Conservation (phyloP, 2,797 vertebrate genomes). For the Mastacembelus armatus region DNA sequence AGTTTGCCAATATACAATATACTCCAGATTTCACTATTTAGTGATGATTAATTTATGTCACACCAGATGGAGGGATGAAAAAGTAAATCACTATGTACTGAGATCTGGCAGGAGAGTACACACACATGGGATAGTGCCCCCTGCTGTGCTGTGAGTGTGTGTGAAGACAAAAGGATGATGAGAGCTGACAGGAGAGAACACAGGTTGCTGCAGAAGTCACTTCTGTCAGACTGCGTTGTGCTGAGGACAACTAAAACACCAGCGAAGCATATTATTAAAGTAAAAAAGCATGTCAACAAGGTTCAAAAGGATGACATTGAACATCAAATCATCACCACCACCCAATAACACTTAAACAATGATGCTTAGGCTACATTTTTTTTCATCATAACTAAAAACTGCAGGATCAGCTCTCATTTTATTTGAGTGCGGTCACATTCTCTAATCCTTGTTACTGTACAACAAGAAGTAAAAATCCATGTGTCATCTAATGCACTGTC, state of each 20-base stretch:
- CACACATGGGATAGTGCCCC: conserved; percentile 38
- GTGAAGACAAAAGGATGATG: conserved; percentile 31
- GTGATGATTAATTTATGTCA: conserved; percentile 43
- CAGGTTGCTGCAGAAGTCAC: conserved; percentile 14
- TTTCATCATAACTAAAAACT: conserved; percentile 1
- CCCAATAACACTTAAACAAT: background rate
- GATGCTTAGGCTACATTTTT: background rate
- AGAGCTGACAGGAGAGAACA: conserved; percentile 35
- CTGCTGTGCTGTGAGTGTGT: conserved; percentile 48
- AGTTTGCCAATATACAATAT: conserved; percentile 11
- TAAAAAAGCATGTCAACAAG: conserved; percentile 2
- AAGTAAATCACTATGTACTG: conserved; percentile 28
- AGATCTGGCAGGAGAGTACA: conserved; percentile 21
- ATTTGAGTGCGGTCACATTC: background rate
- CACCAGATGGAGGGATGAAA: conserved; percentile 24
- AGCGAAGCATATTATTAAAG: conserved; percentile 13
- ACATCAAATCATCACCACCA: conserved; percentile 3
- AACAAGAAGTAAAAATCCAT: background rate
- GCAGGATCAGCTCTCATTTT: background rate
- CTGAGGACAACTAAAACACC: conserved; percentile 24
- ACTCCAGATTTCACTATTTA: conserved; percentile 24
- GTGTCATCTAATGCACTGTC: background rate
- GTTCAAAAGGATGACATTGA: conserved; percentile 14
- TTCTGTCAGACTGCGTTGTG: conserved; percentile 12
- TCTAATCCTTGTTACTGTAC: background rate